These are phyloP conservation scores for Noctua comes DNA, from an alignment of 2,888 invertebrate genomes.

Conservation along the genomic window DNA sequence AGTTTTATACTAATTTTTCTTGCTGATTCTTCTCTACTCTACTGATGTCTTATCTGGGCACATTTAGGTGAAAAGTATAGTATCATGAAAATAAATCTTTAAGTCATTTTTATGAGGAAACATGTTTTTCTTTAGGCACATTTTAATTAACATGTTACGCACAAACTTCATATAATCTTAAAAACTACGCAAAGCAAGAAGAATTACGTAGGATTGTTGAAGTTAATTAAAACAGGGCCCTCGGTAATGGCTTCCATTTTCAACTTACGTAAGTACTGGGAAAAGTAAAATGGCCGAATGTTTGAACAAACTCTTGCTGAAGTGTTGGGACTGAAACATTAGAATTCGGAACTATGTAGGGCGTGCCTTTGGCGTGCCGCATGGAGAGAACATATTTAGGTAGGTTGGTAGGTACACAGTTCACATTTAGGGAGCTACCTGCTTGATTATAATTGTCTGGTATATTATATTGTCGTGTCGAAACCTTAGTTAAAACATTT, in stretches of 20 bases:
- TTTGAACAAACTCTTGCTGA: conserved; percentile 34
- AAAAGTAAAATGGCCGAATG: conserved; percentile 48
- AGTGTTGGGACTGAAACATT: conserved; percentile 27
- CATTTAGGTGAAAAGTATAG: background rate
- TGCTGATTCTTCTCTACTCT: background rate
- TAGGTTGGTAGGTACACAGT: background rate
- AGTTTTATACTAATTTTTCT: background rate
- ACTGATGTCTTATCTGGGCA: background rate
- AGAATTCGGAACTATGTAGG: conserved; percentile 12
- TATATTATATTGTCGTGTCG: background rate
- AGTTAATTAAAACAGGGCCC: conserved; percentile 58
- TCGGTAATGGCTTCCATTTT: conserved; percentile 52
- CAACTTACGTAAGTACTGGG: conserved; percentile 44
- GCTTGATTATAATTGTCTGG: background rate
- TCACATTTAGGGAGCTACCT: background rate
- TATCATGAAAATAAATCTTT: background rate
- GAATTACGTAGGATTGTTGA: conserved; percentile 28
- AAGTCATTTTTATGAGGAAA: background rate
- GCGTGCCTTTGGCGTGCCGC: background rate
- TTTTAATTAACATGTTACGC: background rate
- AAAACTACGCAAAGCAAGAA: conserved; percentile 32
- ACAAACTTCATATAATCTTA: conserved; percentile 11
- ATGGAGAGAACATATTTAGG: background rate
- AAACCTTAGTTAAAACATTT: background rate
- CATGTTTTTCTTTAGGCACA: background rate